Evolutionary conservation across 1,140 invertebrate genomes (phyloP).

Genomic region (Musca domestica): DNA sequence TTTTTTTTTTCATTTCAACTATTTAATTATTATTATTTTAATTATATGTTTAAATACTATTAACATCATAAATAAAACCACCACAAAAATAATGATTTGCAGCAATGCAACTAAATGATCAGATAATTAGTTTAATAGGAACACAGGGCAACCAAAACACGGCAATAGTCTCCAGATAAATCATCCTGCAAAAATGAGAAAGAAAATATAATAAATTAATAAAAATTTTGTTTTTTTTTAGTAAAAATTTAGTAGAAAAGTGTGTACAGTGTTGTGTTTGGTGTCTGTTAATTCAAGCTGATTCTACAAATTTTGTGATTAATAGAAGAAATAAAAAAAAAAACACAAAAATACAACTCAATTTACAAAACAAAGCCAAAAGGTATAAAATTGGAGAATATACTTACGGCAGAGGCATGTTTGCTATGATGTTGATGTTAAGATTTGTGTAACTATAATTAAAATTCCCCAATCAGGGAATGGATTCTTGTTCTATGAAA

Average conservation of each 20-base stretch:
- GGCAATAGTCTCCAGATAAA: constrained; percentile 25
- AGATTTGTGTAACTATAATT: no score
- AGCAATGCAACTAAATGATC: not conserved
- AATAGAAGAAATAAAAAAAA: not conserved
- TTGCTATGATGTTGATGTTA: no score
- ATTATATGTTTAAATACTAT: no score
- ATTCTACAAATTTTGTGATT: not conserved
- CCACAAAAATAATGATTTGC: not conserved
- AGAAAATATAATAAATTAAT: not conserved
- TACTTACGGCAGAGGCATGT: no score
- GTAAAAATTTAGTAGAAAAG: not conserved
- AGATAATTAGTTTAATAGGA: constrained; percentile 20
- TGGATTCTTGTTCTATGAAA: no score
- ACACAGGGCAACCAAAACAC: constrained; percentile 23
- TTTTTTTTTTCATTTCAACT: no score
- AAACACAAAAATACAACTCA: not conserved
- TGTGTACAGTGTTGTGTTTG: not conserved
- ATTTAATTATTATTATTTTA: no score
- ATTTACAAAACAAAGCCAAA: no score
- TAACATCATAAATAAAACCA: constrained; percentile 26
- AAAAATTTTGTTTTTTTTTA: not conserved
- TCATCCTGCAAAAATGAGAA: constrained; percentile 28
- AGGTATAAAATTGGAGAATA: no score
- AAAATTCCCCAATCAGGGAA: no score
- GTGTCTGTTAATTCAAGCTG: not conserved